These are phyloP conservation scores for Pseudomugil tenellus DNA, from an alignment of 2,797 vertebrate species.

Conservation along the genomic window DNA sequence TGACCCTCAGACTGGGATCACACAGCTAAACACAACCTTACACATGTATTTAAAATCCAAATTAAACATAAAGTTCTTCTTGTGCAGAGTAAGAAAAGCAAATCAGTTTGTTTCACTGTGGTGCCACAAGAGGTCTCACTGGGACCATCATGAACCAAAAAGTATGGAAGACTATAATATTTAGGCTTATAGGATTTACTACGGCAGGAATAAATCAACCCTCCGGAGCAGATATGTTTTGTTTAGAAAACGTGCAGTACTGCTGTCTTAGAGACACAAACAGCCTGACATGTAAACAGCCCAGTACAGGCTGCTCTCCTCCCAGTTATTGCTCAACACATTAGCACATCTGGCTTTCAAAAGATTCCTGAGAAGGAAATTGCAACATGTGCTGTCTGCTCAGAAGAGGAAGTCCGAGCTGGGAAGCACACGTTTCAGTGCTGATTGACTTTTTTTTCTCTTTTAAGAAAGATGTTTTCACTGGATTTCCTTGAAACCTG, in stretches of 20 bases:
- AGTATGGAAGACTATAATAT: accelerated
- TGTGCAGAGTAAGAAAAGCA: no score
- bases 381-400: slow-evolving; percentile 59
- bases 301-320: slow-evolving; percentile 44
- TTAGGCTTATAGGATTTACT: neutral
- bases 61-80: neutral
- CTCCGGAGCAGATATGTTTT: neutral
- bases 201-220: neutral
- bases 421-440: slow-evolving; percentile 20
- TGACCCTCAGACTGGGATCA: no score
- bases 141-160: neutral
- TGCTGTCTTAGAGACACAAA: no score
- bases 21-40: no score
- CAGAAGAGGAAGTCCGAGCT: slow-evolving; percentile 56
- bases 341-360: slow-evolving; percentile 61
- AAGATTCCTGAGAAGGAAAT: slow-evolving; percentile 59
- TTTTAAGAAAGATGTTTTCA: slow-evolving; percentile 24
- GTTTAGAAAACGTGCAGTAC: neutral
- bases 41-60: no score
- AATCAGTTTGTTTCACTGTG: neutral
- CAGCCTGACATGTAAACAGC: slow-evolving; percentile 8
- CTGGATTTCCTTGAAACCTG: slow-evolving; percentile 35
- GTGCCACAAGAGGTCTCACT: slow-evolving; percentile 59
- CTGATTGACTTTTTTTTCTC: neutral
- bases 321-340: slow-evolving; percentile 61